Base-by-base conservation (phyloP, 2,113 vertebrate genomes). In the Tautogolabrus adspersus region DNA sequence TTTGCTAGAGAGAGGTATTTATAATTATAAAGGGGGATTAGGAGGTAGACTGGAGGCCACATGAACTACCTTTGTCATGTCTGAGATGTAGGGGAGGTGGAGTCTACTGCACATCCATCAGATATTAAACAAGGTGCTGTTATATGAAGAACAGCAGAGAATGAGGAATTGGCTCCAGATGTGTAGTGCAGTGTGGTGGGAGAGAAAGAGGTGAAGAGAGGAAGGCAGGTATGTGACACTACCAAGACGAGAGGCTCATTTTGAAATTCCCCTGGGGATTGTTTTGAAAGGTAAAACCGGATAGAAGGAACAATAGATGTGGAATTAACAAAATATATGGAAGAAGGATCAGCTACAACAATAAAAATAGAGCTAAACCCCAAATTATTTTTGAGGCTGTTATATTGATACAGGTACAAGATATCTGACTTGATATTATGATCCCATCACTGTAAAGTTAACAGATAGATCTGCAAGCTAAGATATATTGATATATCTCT, bases 21-120 rank as follows among this genome's bases (percentile, higher is more conserved):
- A 87, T 93, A 94, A 94, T 95, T 94, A 94, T 90, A 91, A 81
- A 82, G 89, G 84, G 72, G 92, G 93, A 95, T 95, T 95, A 95
- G 80, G 79, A 79, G 87, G 55, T 47, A 34, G 61, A 90, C 79
- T 87, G 80, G 78, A 93, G 88, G 92, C 85, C 92, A 91, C 89
- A 89, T 77, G 84, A 86, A 92, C 79, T 49, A 62, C 84, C 87
- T 93, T 82, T 82, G 83, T 85, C 76, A 61, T 80, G 84, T 82
- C 73, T 74, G 83, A 22, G 52, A 79, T 76, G 88, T 16, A 59
- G 62, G 49, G 58, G 57, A 80, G 85, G 82, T 87, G 72, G 82
- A 91, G 91, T 88, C 7, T 34, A 16, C 72, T 84, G 23, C 26
- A 49, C 10, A 13, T 75, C 77, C 69, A 70, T 59, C 52, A 55